Percentiles rank a stretch among this genome's conserved stretches.
These are phyloP conservation scores for Sesia apiformis DNA, from an alignment of 2,888 invertebrate species.

Conservation along the genomic window DNA sequence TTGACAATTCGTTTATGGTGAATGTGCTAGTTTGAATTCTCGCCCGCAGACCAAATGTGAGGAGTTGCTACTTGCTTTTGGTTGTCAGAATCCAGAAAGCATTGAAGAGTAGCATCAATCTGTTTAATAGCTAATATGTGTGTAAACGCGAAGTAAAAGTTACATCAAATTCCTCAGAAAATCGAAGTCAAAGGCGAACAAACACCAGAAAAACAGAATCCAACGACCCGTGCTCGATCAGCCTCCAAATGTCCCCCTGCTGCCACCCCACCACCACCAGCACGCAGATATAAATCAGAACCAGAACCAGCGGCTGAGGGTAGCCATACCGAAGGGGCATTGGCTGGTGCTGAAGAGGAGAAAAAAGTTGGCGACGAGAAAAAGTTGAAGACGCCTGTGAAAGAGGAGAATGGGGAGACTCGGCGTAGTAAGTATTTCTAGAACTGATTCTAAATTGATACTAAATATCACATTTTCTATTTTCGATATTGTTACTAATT, in stretches of 20 bases:
- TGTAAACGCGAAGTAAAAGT: too few relatives aligned
- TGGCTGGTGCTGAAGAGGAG: slow-evolving; percentile 25
- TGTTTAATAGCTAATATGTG: too few relatives aligned
- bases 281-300: slow-evolving; percentile 47
- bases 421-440: slow-evolving; percentile 35
- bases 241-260: slow-evolving; percentile 42
- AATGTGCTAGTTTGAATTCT: too few relatives aligned
- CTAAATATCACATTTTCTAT: too few relatives aligned
- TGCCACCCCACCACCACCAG: slow-evolving; percentile 39
- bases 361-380: slow-evolving; percentile 5
- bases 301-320: slow-evolving; percentile 56
- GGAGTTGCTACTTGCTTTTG: too few relatives aligned
- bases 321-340: slow-evolving; percentile 48
- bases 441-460: too few relatives aligned
- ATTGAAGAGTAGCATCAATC: too few relatives aligned
- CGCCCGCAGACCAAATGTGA: too few relatives aligned
- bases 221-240: slow-evolving; percentile 34
- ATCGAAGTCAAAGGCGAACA: slow-evolving; percentile 61
- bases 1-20: too few relatives aligned
- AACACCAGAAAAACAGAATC: slow-evolving; percentile 53
- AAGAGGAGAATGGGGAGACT: slow-evolving; percentile 40
- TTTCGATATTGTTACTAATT: too few relatives aligned
- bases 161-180: slow-evolving; percentile 36
- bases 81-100: too few relatives aligned
- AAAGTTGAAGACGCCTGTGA: slow-evolving; percentile 21